Evolutionary conservation across 2,113 vertebrate genomes (phyloP).

Genomic region (Onychostruthus taczanowskii): DNA sequence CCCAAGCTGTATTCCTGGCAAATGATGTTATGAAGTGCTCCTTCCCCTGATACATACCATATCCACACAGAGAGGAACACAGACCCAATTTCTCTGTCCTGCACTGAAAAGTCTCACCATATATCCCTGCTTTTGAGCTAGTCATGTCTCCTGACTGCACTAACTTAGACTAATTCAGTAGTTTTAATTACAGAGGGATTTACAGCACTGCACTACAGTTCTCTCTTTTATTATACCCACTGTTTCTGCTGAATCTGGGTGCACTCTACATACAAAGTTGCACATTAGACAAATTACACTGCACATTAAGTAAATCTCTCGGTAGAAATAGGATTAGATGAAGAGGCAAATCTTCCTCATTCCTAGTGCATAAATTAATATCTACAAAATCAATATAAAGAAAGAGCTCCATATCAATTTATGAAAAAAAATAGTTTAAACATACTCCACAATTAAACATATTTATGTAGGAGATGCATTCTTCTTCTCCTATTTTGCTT

Average conservation of each 20-base stretch:
- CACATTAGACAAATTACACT: conserved; percentile 63
- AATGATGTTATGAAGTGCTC: background rate
- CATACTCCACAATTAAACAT: background rate
- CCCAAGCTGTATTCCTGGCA: background rate
- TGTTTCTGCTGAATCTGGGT: conserved; percentile 22
- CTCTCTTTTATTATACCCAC: conserved; percentile 3
- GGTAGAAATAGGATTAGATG: conserved; percentile 59
- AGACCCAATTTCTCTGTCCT: background rate
- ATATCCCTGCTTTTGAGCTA: background rate
- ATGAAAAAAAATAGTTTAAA: background rate
- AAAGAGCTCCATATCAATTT: background rate
- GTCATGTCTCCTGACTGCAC: background rate
- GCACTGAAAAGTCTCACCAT: background rate
- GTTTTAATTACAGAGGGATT: conserved; percentile 56
- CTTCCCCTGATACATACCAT: background rate
- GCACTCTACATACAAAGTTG: conserved; percentile 31
- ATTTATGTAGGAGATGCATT: background rate
- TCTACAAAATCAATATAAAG: conserved; percentile 26
- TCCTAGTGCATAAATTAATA: conserved; percentile 46
- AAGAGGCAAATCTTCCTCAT: conserved; percentile 42
- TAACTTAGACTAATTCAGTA: conserved; percentile 27
- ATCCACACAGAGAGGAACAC: background rate
- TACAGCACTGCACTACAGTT: conserved; percentile 11
- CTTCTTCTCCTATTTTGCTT: conserved; percentile 10
- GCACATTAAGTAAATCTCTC: conserved; percentile 51